phyloP scores from a whole-genome alignment of 1,140 invertebrate species.

The Drosophila sp. region DNA sequence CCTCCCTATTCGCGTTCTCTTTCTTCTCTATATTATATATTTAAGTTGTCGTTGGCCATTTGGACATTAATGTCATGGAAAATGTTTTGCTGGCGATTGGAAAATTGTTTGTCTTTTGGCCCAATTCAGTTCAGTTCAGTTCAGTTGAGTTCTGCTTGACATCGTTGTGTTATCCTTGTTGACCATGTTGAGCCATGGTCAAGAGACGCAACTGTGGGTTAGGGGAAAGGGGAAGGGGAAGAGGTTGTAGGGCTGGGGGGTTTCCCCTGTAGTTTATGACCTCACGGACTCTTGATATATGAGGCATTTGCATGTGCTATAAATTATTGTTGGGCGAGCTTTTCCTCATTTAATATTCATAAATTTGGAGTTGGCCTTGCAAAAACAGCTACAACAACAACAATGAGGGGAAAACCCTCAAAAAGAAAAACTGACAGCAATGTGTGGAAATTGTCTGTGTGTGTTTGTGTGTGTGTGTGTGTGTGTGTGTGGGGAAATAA shows the following conservation, averaged over 20 bases:
- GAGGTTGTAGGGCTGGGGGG: background rate
- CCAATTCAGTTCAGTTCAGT: conserved; percentile 15
- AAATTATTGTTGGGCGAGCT: conserved; percentile 57
- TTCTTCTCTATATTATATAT: background rate
- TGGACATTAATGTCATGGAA: conserved; percentile 75
- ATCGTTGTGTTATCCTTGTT: conserved; percentile 62
- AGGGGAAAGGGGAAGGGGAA: background rate
- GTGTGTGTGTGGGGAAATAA: conserved; percentile 6
- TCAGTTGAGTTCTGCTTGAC: no score
- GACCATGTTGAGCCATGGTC: conserved; percentile 14
- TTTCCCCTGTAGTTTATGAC: conserved; percentile 55
- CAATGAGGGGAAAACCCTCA: conserved; percentile 42
- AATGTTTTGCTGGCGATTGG: conserved; percentile 79
- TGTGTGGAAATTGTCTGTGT: conserved; percentile 7
- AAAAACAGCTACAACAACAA: conserved; percentile 42
- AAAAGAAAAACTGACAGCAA: conserved; percentile 42
- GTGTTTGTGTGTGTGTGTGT: background rate
- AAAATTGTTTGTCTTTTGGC: conserved; percentile 75
- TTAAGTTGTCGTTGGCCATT: conserved; percentile 52
- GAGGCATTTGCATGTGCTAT: conserved; percentile 80
- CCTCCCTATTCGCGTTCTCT: background rate
- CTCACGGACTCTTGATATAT: conserved; percentile 76
- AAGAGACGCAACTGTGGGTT: background rate
- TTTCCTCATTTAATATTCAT: conserved; percentile 79
- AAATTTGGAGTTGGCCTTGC: conserved; percentile 61